Conservation (phyloP, 1,140 invertebrate species). For the Limonius californicus region DNA sequence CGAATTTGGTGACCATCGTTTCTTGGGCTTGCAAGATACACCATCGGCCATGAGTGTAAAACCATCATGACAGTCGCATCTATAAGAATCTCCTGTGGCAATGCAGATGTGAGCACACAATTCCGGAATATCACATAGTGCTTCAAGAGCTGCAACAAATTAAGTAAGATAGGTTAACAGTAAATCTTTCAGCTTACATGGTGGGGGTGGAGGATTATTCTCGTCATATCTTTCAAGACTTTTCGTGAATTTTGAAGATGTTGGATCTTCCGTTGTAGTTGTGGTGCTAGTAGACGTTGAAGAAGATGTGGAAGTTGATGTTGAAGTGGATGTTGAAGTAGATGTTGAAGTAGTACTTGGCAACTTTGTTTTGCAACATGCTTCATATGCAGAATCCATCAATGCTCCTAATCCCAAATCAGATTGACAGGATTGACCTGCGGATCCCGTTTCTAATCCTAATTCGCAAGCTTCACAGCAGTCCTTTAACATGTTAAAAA, state of each 20-base stretch:
- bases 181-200: neutral
- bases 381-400: constrained; percentile 33
- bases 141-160: constrained; percentile 48
- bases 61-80: constrained; percentile 66
- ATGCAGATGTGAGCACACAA: constrained; percentile 73
- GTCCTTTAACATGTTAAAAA: constrained; percentile 25
- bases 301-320: neutral
- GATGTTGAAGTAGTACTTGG: constrained; percentile 28
- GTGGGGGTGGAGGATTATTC: neutral
- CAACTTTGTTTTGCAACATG: constrained; percentile 37
- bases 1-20: neutral
- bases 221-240: neutral
- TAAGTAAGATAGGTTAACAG: constrained; percentile 1
- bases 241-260: neutral
- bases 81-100: constrained; percentile 63
- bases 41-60: constrained; percentile 59
- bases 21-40: constrained; percentile 52
- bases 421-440: constrained; percentile 27
- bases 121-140: constrained; percentile 64
- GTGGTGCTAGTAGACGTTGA: constrained; percentile 3
- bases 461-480: constrained; percentile 42
- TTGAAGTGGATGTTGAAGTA: constrained; percentile 21
- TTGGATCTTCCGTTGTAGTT: neutral
- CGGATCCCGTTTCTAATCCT: constrained; percentile 32
- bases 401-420: constrained; percentile 31